These are phyloP conservation scores for Idaea aversata DNA, from an alignment of 2,888 invertebrate genomes.

Conservation along the genomic window DNA sequence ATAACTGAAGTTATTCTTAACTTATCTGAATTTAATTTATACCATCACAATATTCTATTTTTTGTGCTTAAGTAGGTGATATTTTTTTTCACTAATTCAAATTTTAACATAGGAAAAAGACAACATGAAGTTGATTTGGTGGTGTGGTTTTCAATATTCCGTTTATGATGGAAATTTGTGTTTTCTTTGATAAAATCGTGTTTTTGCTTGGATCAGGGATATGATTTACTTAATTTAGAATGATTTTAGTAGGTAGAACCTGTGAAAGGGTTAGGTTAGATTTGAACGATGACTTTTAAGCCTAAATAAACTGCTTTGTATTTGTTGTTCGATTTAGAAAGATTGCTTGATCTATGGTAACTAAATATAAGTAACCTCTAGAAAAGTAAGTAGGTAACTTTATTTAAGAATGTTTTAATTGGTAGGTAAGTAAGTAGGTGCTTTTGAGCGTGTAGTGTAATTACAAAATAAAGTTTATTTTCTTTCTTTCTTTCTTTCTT, in stretches of 20 bases:
- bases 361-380: no score
- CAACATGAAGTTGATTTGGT: neutral
- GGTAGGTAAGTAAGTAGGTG: no score
- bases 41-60: neutral
- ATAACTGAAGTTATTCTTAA: neutral
- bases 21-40: neutral
- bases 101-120: neutral
- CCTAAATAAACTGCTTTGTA: neutral
- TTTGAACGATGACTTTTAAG: neutral
- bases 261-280: no score
- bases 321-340: neutral
- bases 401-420: neutral
- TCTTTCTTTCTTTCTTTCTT: no score
- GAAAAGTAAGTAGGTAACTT: no score
- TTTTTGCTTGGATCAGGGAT: neutral
- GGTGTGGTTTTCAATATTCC: neutral
- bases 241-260: no score
- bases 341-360: neutral
- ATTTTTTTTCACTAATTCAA: neutral
- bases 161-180: neutral
- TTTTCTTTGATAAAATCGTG: neutral
- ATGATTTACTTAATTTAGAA: neutral
- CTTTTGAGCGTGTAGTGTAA: no score
- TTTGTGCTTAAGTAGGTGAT: neutral
- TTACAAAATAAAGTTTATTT: no score